Base-by-base conservation (phyloP, 2,797 vertebrate genomes). In the Aplochiton taeniatus region DNA sequence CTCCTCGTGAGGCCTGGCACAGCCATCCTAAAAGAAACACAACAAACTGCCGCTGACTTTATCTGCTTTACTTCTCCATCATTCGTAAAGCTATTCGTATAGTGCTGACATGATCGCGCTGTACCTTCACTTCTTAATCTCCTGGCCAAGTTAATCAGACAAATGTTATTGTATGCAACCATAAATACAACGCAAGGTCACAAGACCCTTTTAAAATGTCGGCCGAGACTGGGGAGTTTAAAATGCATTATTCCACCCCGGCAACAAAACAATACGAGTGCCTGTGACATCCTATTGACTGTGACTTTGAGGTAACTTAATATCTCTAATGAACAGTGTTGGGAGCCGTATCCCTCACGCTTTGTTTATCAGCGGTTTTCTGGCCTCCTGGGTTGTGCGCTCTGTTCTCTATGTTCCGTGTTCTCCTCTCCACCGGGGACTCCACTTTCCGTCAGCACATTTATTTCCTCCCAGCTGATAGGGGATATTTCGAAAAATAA, bases 1-100 rank as follows among this genome's bases (percentile, higher is more conserved):
- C 75, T 99, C 96, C 70, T 96, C 90, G 75, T 93, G 95, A 54
- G 91, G 90, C 67, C 95, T 94, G 81, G 89, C 94, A 89, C 95
- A 96, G 75, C 95, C 95, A 79, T 96, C 95, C 95, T 97, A 88
- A 74, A 68, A 42, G 60, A 43, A 61, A 9, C 45, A 57, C 8
- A 47, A 55, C 13, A 63, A 45, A 51, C 41, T n/a, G 16, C 66
- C 43, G 14, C 20, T 20, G n/a, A 31, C 44, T 48, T 55, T 2
- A 31, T 31, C 31, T 31, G 3, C 31, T 31, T 31, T 6, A 31
- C 31, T 2, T 31, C 31, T 31, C 6, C 31, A 31, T 31, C 6
- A 6, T 6, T 2, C 6, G 31, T 31, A 3, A 3, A 31, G 31
- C 31, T 31, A 31, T 31, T 31, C 31, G 31, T 2, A 31, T 6